Base-by-base conservation (phyloP, 2,113 vertebrate species). In the Xiphophorus maculatus region DNA sequence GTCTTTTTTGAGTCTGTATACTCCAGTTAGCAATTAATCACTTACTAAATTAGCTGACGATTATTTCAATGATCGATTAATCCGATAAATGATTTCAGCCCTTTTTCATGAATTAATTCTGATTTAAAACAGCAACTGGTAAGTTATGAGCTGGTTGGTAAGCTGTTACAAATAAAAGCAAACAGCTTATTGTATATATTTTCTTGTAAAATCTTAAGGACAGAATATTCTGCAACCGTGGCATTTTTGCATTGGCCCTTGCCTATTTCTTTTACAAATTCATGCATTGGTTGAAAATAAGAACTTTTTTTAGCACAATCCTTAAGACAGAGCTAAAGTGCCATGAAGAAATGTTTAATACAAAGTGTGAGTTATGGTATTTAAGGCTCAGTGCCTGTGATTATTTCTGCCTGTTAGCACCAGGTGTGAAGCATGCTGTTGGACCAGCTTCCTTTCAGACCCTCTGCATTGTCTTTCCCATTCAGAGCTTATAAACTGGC, bases 401-500 rank as follows among this genome's bases (percentile, higher is more conserved):
- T 54, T 28, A 35, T 35, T 33, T 51, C 27, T 32, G 28, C 63
- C 33, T 37, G 33, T 25, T 62, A 44, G n/a, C 62, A 73, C 37
- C 61, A 48, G 61, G 71, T 74, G 72, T 37, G 63, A 74, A 35
- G 63, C 12, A 9, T 54, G 70, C 66, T 78, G 60, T 63, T 44
- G 25, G 66, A 77, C 44, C 48, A 37, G 25, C 40, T 42, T 70
- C 25, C 76, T 71, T 27, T 1, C 54, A 84, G 35, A 81, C 61
- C 22, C 51, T 58, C 51, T 58, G 22, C 32, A 35, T 48, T 62
- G 73, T 37, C 35, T 76, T 12, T 63, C 77, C 67, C 73, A 62
- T 72, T 74, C 69, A 32, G 66, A 77, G 81, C 84, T 84, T 84
- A 81, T 64, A 87, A 88, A 86, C 76, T 60, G 63, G 64, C 65